Percentiles rank a stretch among this genome's conserved stretches.
Conservation (phyloP, 2,113 vertebrate genomes). For the Lota lota region DNA sequence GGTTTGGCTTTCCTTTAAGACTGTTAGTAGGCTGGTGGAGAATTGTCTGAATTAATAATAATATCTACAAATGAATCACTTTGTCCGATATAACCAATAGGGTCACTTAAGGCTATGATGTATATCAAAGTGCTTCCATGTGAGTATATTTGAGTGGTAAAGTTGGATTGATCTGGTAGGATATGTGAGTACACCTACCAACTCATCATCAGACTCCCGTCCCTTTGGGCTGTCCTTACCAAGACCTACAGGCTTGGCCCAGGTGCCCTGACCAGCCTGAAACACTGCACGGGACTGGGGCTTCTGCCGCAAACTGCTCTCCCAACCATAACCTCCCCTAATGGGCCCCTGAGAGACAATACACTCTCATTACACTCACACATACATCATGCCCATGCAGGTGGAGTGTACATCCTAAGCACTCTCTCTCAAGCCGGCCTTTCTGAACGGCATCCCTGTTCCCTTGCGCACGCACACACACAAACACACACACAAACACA, state of each 20-base stretch:
- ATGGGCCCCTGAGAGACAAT: conserved; percentile 57
- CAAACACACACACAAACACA: not conserved
- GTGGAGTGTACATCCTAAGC: not conserved
- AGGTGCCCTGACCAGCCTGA: conserved; percentile 67
- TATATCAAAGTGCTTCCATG: too few species aligned
- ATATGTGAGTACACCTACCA: conserved; percentile 63
- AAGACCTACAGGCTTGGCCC: conserved; percentile 44
- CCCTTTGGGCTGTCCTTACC: conserved; percentile 42
- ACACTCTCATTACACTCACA: conserved; percentile 49
- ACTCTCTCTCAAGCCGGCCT: not conserved
- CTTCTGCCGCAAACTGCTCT: conserved; percentile 71
- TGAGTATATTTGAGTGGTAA: not conserved
- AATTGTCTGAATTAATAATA: too few species aligned
- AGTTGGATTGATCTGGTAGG: conserved; percentile 31
- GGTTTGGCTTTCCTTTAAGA: too few species aligned
- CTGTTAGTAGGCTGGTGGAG: too few species aligned
- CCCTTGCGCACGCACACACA: not conserved
- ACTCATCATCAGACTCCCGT: conserved; percentile 48
- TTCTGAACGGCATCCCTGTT: not conserved
- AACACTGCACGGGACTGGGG: conserved; percentile 67
- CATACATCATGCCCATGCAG: conserved; percentile 31
- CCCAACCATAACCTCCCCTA: conserved; percentile 67
- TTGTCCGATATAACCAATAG: too few species aligned
- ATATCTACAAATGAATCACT: too few species aligned
- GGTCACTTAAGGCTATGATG: too few species aligned